Percentiles rank a stretch among this genome's conserved stretches.
These are phyloP conservation scores for Drosophila suboccidentalis DNA, from an alignment of 2,888 invertebrate species.

Conservation along the genomic window DNA sequence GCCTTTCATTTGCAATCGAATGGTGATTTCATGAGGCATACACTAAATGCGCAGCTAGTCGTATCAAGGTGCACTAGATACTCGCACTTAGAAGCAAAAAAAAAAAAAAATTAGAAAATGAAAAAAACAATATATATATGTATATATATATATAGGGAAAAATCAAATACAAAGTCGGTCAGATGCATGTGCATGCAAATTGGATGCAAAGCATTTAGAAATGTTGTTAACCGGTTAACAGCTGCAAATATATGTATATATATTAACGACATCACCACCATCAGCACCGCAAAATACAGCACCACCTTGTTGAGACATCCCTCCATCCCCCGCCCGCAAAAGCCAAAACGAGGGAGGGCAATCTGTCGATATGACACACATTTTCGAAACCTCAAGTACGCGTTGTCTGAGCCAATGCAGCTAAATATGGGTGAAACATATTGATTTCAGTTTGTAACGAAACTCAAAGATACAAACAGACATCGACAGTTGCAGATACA, in stretches of 20 bases:
- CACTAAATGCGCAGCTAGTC: conserved; percentile 60
- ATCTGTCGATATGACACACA: conserved; percentile 17
- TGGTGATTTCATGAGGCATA: conserved; percentile 54
- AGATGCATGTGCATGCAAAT: conserved; percentile 53
- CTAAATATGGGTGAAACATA: conserved; percentile 50
- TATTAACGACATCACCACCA: conserved; percentile 3
- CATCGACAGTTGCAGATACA: conserved; percentile 7
- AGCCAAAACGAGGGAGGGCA: conserved; percentile 8
- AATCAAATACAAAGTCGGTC: conserved; percentile 40
- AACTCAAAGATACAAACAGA: conserved; percentile 1
- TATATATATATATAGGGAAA: conserved; percentile 4
- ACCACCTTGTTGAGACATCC: not conserved
- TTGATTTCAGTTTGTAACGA: conserved; percentile 45
- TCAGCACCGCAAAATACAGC: conserved; percentile 7
- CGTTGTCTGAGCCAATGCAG: conserved; percentile 7
- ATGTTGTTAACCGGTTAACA: conserved; percentile 55
- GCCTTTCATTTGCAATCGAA: conserved; percentile 49
- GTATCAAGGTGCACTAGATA: conserved; percentile 66
- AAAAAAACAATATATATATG: not conserved
- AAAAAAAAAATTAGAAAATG: not conserved
- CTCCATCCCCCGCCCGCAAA: not conserved
- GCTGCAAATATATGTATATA: conserved; percentile 22
- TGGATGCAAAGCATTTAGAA: conserved; percentile 49
- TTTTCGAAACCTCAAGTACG: conserved; percentile 22
- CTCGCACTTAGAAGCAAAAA: conserved; percentile 15